Evolutionary conservation across 2,797 vertebrate genomes (phyloP), one percentile per base, ranked within the genome.

Genomic region (Sebastes dallii): DNA sequence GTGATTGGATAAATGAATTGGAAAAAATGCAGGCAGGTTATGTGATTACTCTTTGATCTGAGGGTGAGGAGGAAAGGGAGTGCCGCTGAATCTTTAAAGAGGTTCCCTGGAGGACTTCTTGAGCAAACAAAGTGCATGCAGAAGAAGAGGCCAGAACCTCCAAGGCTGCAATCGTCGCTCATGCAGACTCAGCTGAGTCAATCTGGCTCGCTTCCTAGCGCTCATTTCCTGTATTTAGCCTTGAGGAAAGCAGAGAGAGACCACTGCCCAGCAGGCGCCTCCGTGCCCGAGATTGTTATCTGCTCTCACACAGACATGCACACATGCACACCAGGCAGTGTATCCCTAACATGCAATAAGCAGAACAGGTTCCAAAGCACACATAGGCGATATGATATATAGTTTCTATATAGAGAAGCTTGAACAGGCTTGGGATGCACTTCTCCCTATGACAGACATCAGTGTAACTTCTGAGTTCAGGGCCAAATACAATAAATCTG

Each of bases 201-300:
- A 86, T 77, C 88, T 91, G 91, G 92, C 87, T 75, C 18, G 6
- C 80, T 86, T 90, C 85, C 86, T 83, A 80, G 84, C 12, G 4
- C 82, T 91, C 80, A 86, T 94, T 95, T 95, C 92, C 93, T 92
- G 89, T 88, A 90, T 93, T 95, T 91, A 89, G 88, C 92, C 87
- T 82, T 77, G 85, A 89, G 89, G 72, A 90, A 91, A 87, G 89
- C 80, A 74, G 77, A 80, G 82, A 82, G 72, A 85, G 86, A 90
- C 87, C 89, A 90, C 85, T 92, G 86, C 86, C 90, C 82, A 88
- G 81, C 80, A 91, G 92, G 87, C 87, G 74, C 88, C 84, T 86
- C 83, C 76, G 83, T 86, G 91, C 90, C 86, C 54, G 59, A 94
- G 94, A 95, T 65, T 92, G 80, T 82, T 94, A 94, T 94, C 93